phyloP scores from a whole-genome alignment of 2,797 vertebrate genomes.

The Lagorchestes hirsutus region DNA sequence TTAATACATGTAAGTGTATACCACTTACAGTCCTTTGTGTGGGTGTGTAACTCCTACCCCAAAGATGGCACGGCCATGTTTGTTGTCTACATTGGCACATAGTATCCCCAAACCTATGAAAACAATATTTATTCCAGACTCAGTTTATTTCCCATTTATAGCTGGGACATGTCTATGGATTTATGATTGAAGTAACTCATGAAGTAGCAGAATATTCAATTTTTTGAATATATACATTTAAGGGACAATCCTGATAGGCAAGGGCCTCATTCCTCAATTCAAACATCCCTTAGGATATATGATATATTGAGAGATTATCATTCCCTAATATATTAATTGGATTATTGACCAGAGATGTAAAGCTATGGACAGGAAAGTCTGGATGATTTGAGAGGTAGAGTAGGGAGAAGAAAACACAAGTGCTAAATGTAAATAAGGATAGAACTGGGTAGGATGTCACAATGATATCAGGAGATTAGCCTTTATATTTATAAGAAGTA shows the following conservation, averaged over 20 bases:
- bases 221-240: background rate
- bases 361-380: background rate
- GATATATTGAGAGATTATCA: background rate
- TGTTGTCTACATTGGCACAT: background rate
- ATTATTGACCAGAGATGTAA: background rate
- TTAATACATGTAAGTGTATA: background rate
- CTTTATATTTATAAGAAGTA: background rate
- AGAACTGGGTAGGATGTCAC: background rate
- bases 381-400: background rate
- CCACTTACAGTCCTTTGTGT: background rate
- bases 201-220: background rate
- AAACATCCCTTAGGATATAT: background rate
- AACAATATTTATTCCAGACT: background rate
- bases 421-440: background rate
- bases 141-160: background rate
- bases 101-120: background rate
- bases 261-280: background rate
- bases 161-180: background rate
- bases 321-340: background rate
- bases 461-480: background rate
- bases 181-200: background rate
- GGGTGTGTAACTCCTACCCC: background rate
- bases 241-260: background rate
- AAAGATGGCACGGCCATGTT: background rate
- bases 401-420: background rate